Conservation (phyloP, 2,888 invertebrate genomes). For the Ornithoptera priamus region DNA sequence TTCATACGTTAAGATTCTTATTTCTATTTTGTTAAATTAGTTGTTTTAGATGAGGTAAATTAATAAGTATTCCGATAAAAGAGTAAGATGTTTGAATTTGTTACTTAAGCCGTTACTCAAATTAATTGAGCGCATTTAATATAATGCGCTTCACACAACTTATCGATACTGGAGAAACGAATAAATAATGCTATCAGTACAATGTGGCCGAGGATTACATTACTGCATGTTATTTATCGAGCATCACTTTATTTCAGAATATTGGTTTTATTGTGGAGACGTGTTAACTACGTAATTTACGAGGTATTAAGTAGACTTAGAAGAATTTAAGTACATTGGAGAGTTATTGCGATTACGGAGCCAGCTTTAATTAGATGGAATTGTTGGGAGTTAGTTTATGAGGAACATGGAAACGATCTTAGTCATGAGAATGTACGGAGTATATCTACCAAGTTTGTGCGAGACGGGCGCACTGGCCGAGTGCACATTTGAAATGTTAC, state of each 20-base stretch:
- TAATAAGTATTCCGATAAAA: neutral
- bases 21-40: neutral
- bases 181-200: slow-evolving; percentile 27
- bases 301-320: slow-evolving; percentile 18
- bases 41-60: neutral
- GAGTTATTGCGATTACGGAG: slow-evolving; percentile 23
- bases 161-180: slow-evolving; percentile 14
- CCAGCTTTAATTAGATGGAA: slow-evolving; percentile 24
- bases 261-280: slow-evolving; percentile 22
- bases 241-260: slow-evolving; percentile 25
- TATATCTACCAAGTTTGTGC: slow-evolving; percentile 15
- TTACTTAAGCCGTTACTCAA: slow-evolving; percentile 13
- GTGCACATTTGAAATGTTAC: slow-evolving; percentile 19
- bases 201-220: slow-evolving; percentile 26
- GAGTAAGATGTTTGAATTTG: neutral
- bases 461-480: slow-evolving; percentile 4
- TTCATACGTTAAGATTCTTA: neutral
- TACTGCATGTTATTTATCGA: slow-evolving; percentile 31
- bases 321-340: slow-evolving; percentile 13
- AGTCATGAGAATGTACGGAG: slow-evolving; percentile 5
- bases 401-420: slow-evolving; percentile 27
- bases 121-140: slow-evolving; percentile 26
- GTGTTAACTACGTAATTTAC: slow-evolving; percentile 30
- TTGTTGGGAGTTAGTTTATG: slow-evolving; percentile 23
- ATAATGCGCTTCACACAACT: slow-evolving; percentile 5